A percentile compares a stretch with the other conserved stretches of the same genome.
phyloP scores from a whole-genome alignment of 2,113 vertebrate genomes.

The Lanius ludovicianus region DNA sequence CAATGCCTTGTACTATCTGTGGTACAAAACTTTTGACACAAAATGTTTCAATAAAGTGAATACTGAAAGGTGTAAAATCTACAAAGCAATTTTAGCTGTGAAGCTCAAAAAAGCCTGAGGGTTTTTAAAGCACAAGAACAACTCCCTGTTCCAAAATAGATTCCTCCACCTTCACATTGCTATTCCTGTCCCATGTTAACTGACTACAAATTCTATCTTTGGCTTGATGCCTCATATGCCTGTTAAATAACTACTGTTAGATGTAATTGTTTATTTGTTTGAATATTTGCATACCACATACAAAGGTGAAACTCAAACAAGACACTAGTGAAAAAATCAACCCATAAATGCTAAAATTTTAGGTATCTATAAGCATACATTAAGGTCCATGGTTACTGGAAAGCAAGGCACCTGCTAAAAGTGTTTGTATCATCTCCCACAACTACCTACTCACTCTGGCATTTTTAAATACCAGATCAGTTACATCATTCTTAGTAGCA shows the following conservation, averaged over 20 bases:
- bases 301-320: neutral
- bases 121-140: neutral
- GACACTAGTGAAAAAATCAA: neutral
- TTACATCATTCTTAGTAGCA: slow-evolving; percentile 37
- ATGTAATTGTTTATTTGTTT: neutral
- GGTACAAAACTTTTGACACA: neutral
- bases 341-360: neutral
- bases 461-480: slow-evolving; percentile 55
- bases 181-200: neutral
- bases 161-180: neutral
- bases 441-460: slow-evolving; percentile 6
- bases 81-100: neutral
- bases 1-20: neutral
- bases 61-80: neutral
- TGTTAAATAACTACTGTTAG: neutral
- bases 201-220: neutral
- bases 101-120: neutral
- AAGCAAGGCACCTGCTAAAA: slow-evolving; percentile 30
- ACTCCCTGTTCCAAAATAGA: neutral
- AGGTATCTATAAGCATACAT: neutral
- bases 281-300: neutral
- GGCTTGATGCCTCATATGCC: neutral
- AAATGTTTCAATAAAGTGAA: neutral
- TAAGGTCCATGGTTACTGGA: neutral
- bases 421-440: neutral